These are phyloP conservation scores for Hystrix cristata DNA, from an alignment of 2,113 vertebrate genomes.

Conservation along the genomic window DNA sequence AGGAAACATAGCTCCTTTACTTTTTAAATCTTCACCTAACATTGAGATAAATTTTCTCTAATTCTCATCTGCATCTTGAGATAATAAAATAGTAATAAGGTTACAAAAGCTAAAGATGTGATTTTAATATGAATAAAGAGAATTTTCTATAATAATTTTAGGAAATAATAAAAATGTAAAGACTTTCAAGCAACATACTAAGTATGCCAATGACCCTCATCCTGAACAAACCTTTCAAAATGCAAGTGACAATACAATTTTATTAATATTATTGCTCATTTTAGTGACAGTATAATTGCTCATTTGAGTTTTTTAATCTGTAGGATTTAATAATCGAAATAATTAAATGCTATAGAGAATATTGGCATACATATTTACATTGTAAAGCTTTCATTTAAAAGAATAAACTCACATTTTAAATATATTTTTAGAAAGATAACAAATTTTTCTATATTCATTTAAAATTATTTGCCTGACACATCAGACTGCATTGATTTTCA, in stretches of 20 bases:
- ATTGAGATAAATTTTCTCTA: not conserved
- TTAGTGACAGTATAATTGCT: not conserved
- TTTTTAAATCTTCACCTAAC: not conserved
- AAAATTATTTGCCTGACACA: not conserved
- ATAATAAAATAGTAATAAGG: not conserved
- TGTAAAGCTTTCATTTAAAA: not conserved
- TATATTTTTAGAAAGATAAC: not conserved
- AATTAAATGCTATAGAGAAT: not conserved
- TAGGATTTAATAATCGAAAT: not conserved
- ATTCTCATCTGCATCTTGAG: not conserved
- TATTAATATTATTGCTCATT: not conserved
- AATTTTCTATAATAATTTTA: not conserved
- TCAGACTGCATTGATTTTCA: slow-evolving; percentile 50
- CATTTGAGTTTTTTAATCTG: not conserved
- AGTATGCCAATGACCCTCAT: not conserved
- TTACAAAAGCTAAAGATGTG: not conserved
- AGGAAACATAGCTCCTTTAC: not conserved
- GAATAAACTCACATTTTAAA: not conserved
- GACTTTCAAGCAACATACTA: not conserved
- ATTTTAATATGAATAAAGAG: not conserved
- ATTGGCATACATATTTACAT: not conserved
- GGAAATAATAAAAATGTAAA: not conserved
- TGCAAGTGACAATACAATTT: not conserved
- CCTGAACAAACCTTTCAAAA: not conserved
- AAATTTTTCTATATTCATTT: not conserved